Conservation (phyloP, 2,113 vertebrate species). For the Ranitomeya variabilis region DNA sequence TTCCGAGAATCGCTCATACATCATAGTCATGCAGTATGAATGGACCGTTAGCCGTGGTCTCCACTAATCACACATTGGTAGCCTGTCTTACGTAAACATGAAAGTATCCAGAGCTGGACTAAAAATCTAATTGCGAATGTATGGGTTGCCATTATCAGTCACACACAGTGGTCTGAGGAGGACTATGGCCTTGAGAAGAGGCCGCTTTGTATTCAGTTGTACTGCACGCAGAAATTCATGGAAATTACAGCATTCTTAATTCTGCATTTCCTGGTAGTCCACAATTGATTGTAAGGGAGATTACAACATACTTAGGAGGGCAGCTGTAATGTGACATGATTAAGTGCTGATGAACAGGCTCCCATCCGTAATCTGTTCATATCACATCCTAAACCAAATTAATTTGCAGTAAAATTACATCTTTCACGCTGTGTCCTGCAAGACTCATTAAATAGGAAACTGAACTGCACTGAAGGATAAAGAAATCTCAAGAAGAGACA, state of each 20-base stretch:
- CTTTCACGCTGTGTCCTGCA: background rate
- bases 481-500: background rate
- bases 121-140: background rate
- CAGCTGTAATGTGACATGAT: conserved; percentile 18
- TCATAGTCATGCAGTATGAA: too few relatives aligned
- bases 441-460: background rate
- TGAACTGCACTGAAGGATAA: background rate
- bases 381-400: background rate
- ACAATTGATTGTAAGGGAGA: background rate
- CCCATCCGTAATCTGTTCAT: background rate
- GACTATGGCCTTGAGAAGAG: background rate
- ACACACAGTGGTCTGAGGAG: background rate
- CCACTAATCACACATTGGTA: too few relatives aligned
- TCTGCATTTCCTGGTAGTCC: background rate
- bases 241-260: background rate
- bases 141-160: background rate
- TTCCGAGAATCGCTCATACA: too few relatives aligned
- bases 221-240: background rate
- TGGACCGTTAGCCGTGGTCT: too few relatives aligned
- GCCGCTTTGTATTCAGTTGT: background rate
- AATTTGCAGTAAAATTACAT: conserved; percentile 19
- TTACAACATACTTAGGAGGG: background rate
- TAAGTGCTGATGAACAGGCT: background rate
- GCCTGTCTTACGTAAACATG: too few relatives aligned
- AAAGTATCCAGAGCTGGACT: background rate